Evolutionary conservation across 64 coral and sea anemone genomes (phyloP), one percentile per base, ranked within the genome.

Genomic region (Dendrophyllia cribrosa): DNA sequence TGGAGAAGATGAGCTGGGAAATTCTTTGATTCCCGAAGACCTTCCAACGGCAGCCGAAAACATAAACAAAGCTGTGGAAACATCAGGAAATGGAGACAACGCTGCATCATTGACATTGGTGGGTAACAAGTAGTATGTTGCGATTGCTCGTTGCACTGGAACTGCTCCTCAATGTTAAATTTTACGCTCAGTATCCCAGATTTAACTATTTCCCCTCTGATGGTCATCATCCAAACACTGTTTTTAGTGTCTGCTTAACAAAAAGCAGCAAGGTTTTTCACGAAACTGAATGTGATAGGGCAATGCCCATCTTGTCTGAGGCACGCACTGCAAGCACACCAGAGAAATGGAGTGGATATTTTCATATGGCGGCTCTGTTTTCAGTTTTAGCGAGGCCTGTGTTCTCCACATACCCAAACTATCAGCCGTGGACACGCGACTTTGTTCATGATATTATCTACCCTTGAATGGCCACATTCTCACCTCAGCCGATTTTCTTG

Each of bases 331-430:
- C 77, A 23, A 80, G 77, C 77, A 80, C 43, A 62, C 77, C 77
- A 80, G 26, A 59, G 59, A 6, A 78, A 26, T 78, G 76, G 52
- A 78, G 76, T 59, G 76, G 76, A 11, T 78, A 78, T 78, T 78
- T 78, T 34, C 76, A 78, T 11, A n/a, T 78, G 19, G 8, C 51
- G 4, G 51, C 51, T 7, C 12, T 26, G 4, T 24, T n/a, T 34
- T 4, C 53, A 3, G 76, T 78, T 58, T 78, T 78, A 78, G 52
- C 51, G 13, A 56, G 51, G 52, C 4, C 76, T 14, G 76, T 78
- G 9, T 81, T 62, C 56, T 63, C 58, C 6, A 17, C 23, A 22
- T 81, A 81, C 34, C 77, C 77, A 1, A 63, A 81, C 23, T 81
- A 23, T 45, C 77, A 5, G 34, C 44, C 77, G 0, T 81, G 58